Base-by-base conservation (phyloP, 2,888 invertebrate species). In the Acanthacorydalis orientalis region DNA sequence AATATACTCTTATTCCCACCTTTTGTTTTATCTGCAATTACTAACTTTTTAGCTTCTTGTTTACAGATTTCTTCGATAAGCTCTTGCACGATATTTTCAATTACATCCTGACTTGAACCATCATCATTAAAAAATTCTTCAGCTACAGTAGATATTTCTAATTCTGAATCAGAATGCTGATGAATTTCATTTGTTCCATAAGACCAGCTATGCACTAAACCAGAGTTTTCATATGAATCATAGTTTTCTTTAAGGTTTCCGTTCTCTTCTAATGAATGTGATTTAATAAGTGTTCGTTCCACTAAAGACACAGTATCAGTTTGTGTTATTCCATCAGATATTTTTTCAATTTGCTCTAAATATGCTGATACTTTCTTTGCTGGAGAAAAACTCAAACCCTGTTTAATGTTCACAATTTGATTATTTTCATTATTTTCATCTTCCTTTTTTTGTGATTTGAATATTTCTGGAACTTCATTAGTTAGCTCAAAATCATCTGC, bases 51-150 rank as follows among this genome's bases (percentile, higher is more conserved):
- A 37, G 60, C 59, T 32, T 56, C 53, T 47, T 55, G 56, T 9
- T 57, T 59, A 43, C 68, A 67, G 14, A 74, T 75, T 51, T 66
- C 67, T 52, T 76, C 73, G 2, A 78, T 59, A 1, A 78, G 65
- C 47, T 76, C 74, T 49, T 74, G 72, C 2, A 79, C 56, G 47
- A 78, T 70, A 39, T 73, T 73, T 42, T 74, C 70, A 7, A 74
- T 73, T 8, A 74, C 63, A 14, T 63, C 60, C 7, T 64, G 62
- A 50, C 66, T 68, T 1, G 64, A 64, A 41, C 62, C 52, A 12
- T 59, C 58, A 15, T 58, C 66, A 53, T 69, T 72, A 53, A 80
- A 80, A 55, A 78, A 80, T 50, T 81, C 80, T 54, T 80, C 80
- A 0, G 80, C 80, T 0, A 77, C 68, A 1, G 75, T 75, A 47